Evolutionary conservation across 2,888 invertebrate species (phyloP).

Genomic region (Volucella zonaria): DNA sequence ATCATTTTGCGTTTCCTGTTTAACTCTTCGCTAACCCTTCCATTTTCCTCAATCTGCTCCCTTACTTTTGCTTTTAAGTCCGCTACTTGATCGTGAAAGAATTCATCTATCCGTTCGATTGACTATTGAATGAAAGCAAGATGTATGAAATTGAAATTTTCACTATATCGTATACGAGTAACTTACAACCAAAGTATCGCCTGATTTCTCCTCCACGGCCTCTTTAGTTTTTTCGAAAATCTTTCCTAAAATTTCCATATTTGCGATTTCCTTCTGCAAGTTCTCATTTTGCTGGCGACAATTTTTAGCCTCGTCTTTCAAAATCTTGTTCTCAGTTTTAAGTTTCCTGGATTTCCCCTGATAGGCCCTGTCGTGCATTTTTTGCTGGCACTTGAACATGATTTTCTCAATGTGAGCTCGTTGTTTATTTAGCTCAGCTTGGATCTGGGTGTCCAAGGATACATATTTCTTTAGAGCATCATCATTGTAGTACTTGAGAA

Average conservation of each 20-base stretch:
- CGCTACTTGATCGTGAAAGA: conserved; percentile 3
- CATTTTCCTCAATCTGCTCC: conserved; percentile 2
- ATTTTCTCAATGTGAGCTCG: conserved; percentile 89
- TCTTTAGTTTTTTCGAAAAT: conserved; percentile 17
- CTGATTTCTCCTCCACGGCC: not conserved
- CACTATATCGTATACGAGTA: not conserved
- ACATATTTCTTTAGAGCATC: conserved; percentile 87
- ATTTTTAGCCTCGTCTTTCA: conserved; percentile 90
- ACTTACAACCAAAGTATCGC: conserved; percentile 43
- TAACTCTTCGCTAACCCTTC: conserved; percentile 14
- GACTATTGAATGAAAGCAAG: conserved; percentile 5
- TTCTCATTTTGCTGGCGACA: conserved; percentile 83
- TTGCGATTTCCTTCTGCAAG: conserved; percentile 28
- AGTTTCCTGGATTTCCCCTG: conserved; percentile 83
- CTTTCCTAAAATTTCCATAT: conserved; percentile 33
- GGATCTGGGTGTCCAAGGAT: conserved; percentile 87
- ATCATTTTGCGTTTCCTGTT: conserved; percentile 6
- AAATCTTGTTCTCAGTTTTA: conserved; percentile 90
- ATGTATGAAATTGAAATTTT: not conserved
- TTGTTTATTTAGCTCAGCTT: conserved; percentile 90
- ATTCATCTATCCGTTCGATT: conserved; percentile 11
- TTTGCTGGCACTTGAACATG: conserved; percentile 21
- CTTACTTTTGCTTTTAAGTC: not conserved
- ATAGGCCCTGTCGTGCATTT: conserved; percentile 75
- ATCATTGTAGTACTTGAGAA: conserved; percentile 87